A percentile compares a stretch with the other conserved stretches of the same genome.
These are phyloP conservation scores for Nephrotoma guestfalica DNA, from an alignment of 2,888 invertebrate genomes.

Conservation along the genomic window DNA sequence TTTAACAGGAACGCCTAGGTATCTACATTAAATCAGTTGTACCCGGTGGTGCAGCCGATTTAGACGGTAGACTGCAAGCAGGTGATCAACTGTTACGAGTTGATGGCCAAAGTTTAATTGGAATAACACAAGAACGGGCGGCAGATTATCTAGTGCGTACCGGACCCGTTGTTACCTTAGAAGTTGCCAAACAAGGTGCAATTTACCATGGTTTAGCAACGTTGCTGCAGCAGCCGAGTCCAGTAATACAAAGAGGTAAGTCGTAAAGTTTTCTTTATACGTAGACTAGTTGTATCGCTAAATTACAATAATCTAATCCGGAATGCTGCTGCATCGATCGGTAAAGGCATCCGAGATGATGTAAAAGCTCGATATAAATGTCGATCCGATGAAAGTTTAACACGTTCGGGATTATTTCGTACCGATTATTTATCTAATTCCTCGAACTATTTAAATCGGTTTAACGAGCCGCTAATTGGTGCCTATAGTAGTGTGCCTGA, in stretches of 20 bases:
- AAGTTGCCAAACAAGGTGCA: slow-evolving; percentile 96
- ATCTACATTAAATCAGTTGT: slow-evolving; percentile 99
- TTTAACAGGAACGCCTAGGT: slow-evolving; percentile 52
- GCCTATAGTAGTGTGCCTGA: neutral
- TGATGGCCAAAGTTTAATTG: slow-evolving; percentile 88
- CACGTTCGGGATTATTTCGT: slow-evolving; percentile 9
- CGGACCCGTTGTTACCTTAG: slow-evolving; percentile 82
- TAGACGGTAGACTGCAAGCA: slow-evolving; percentile 86
- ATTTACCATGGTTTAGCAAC: slow-evolving; percentile 92
- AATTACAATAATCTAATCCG: neutral
- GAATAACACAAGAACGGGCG: slow-evolving; percentile 75
- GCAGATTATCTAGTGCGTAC: slow-evolving; percentile 92
- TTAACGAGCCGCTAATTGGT: slow-evolving; percentile 2
- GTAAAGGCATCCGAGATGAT: slow-evolving; percentile 11
- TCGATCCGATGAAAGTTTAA: slow-evolving; percentile 29
- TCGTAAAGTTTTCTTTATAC: slow-evolving; percentile 7
- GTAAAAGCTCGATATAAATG: neutral
- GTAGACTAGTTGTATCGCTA: slow-evolving; percentile 2
- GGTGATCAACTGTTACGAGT: slow-evolving; percentile 96
- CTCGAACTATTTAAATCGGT: neutral
- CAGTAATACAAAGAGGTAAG: slow-evolving; percentile 60
- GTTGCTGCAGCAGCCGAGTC: slow-evolving; percentile 80
- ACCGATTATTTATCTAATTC: neutral
- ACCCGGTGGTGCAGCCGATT: slow-evolving; percentile 80
- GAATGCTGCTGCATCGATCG: slow-evolving; percentile 8